Conservation (phyloP, 2,797 vertebrate genomes). For the Phoxinus dragarum region DNA sequence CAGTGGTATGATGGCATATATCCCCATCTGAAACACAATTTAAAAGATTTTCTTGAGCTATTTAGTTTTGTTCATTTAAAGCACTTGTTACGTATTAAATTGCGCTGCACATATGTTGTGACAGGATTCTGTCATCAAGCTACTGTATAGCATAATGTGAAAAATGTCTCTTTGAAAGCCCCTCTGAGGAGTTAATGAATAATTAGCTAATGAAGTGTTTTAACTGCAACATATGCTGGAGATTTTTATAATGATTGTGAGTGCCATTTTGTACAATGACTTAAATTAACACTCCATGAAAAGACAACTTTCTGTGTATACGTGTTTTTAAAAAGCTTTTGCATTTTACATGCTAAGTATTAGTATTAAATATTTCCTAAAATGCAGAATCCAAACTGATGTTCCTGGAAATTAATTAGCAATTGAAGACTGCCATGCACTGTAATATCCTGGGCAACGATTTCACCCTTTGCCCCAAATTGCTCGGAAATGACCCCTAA, state of each 20-base stretch:
- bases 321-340: background rate
- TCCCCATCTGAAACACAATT: background rate
- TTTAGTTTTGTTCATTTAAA: slow-evolving; percentile 16
- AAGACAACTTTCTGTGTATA: too few relatives aligned
- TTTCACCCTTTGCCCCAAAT: slow-evolving; percentile 17
- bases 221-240: background rate
- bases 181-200: slow-evolving; percentile 11
- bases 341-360: too few relatives aligned
- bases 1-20: background rate
- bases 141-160: background rate
- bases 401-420: background rate
- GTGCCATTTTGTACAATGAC: background rate
- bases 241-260: background rate
- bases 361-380: background rate
- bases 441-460: slow-evolving; percentile 18
- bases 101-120: slow-evolving; percentile 14
- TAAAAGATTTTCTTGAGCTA: background rate
- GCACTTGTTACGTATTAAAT: background rate
- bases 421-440: background rate
- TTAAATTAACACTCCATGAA: background rate
- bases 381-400: background rate
- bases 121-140: slow-evolving; percentile 8
- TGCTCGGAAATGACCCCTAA: background rate
- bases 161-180: slow-evolving; percentile 10
- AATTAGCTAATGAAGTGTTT: slow-evolving; percentile 18